Conservation (phyloP, 64 coral and sea anemone species). For the Cladopsammia gracilis region DNA sequence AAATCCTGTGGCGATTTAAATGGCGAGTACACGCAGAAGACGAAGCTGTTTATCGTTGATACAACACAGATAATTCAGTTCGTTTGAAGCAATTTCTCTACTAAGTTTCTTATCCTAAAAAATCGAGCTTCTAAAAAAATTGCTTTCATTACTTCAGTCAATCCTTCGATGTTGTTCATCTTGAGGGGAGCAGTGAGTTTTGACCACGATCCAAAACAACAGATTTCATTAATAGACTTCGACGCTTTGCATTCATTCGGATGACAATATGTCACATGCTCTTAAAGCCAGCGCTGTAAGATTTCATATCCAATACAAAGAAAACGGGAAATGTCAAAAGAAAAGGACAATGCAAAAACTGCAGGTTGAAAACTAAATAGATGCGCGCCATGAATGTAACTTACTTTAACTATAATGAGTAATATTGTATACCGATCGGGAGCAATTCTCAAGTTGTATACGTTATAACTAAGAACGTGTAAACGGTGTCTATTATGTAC, state of each 20-base stretch:
- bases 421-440: no score
- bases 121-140: neutral
- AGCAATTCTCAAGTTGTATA: no score
- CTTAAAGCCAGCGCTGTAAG: neutral
- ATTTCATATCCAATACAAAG: constrained; percentile 22
- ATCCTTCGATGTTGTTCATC: neutral
- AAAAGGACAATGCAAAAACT: constrained; percentile 15
- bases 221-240: neutral
- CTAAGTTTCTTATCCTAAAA: neutral
- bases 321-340: neutral
- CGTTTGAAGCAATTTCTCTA: neutral
- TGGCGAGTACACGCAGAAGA: constrained; percentile 24
- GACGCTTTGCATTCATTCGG: neutral
- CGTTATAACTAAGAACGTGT: no score
- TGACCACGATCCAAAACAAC: neutral
- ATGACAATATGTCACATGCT: constrained; percentile 16
- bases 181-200: neutral
- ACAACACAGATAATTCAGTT: neutral
- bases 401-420: no score
- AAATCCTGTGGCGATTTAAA: constrained; percentile 59
- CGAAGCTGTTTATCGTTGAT: neutral
- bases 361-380: constrained; percentile 1
- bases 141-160: neutral
- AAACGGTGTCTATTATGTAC: no score
- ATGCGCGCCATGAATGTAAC: neutral